These are phyloP conservation scores for Colletes latitarsis DNA, from an alignment of 1,140 invertebrate species.

Conservation along the genomic window DNA sequence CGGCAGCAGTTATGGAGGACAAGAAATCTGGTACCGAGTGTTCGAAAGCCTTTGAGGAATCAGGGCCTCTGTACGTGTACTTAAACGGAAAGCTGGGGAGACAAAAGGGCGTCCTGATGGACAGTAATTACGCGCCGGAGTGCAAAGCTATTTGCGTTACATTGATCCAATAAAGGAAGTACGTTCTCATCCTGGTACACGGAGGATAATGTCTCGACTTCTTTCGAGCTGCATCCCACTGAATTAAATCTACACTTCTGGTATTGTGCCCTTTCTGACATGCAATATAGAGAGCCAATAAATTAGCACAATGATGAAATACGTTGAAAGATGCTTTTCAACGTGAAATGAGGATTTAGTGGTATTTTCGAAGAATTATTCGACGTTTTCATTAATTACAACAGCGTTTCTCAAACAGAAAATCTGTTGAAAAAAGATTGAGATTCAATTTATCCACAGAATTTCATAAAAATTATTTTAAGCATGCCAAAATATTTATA, in stretches of 20 bases:
- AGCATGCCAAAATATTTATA: no score
- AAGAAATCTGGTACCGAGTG: constrained; percentile 57
- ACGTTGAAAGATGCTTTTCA: no score
- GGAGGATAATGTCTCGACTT: background rate
- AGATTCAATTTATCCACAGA: no score
- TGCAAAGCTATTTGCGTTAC: constrained; percentile 40
- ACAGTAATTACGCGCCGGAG: constrained; percentile 57
- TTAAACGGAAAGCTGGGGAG: constrained; percentile 31
- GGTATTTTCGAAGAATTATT: no score
- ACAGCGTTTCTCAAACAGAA: no score
- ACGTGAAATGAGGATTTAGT: no score
- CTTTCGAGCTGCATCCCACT: background rate
- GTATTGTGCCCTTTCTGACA: background rate
- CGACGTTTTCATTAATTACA: no score
- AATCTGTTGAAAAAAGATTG: no score
- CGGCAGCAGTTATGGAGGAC: constrained; percentile 55
- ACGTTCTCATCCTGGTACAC: constrained; percentile 21
- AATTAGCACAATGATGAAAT: background rate
- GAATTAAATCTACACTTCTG: constrained; percentile 30
- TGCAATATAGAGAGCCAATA: background rate
- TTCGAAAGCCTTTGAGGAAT: constrained; percentile 61
- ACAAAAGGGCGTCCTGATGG: constrained; percentile 59
- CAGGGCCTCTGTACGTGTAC: constrained; percentile 48
- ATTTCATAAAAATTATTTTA: no score
- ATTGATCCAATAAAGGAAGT: constrained; percentile 50